Percentiles rank a stretch among this genome's conserved stretches.
phyloP scores from a whole-genome alignment of 2,888 invertebrate species.

The Metopia argyrocephala region DNA sequence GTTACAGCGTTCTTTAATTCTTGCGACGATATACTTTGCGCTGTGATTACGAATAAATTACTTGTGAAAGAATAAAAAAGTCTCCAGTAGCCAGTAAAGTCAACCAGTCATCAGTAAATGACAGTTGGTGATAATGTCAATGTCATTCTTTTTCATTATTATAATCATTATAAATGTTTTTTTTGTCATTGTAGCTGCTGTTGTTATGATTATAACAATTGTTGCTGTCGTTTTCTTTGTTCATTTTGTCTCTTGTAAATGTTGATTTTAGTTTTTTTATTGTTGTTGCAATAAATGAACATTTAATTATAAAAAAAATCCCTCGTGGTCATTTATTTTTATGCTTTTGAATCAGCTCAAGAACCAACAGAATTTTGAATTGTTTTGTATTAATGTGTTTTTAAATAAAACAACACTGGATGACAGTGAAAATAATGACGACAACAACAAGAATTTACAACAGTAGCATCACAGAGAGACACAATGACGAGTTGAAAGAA shows the following conservation, averaged over 20 bases:
- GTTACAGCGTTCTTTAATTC: too few relatives aligned
- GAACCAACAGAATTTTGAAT: slow-evolving; percentile 31
- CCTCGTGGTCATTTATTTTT: slow-evolving; percentile 2
- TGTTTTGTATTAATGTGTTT: too few relatives aligned
- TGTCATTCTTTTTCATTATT: slow-evolving; percentile 33
- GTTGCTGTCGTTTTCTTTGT: neutral
- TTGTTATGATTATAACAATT: slow-evolving; percentile 23
- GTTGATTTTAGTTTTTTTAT: neutral
- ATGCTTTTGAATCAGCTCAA: neutral
- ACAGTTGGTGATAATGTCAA: slow-evolving; percentile 58
- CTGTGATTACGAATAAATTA: neutral
- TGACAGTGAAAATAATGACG: neutral
- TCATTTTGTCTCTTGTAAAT: neutral
- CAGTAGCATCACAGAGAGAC: neutral
- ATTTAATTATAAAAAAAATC: neutral
- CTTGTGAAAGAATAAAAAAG: neutral
- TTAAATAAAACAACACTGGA: too few relatives aligned
- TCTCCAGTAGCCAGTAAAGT: neutral
- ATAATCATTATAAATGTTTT: neutral
- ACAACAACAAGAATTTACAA: neutral
- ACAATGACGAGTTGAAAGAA: neutral
- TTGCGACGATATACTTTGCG: too few relatives aligned
- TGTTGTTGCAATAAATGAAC: slow-evolving; percentile 15
- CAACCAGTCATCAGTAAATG: slow-evolving; percentile 20
- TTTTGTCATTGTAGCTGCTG: neutral